These are phyloP conservation scores for Vanessa atalanta DNA, from an alignment of 1,140 invertebrate genomes.

Conservation along the genomic window DNA sequence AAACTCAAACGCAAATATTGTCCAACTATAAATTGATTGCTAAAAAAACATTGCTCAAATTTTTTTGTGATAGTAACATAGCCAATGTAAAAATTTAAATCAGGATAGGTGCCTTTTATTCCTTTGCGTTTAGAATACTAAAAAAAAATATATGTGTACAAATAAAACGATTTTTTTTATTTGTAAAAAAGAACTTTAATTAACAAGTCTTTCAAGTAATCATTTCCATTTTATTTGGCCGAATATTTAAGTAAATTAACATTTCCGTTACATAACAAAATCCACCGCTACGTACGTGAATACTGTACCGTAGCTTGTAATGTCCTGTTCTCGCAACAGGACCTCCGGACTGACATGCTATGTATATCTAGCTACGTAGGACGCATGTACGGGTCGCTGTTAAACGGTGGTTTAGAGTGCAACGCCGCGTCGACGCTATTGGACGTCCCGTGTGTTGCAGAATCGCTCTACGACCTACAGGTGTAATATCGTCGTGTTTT, in stretches of 20 bases:
- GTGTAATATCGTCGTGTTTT: slow-evolving; percentile 29
- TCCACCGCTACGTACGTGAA: not conserved
- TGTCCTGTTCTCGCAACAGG: not conserved
- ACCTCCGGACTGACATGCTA: not conserved
- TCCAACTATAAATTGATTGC: too few relatives aligned
- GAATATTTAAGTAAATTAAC: not conserved
- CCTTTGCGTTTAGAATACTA: too few relatives aligned
- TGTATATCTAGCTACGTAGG: not conserved
- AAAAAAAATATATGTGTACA: too few relatives aligned
- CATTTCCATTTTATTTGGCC: not conserved
- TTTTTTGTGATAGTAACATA: too few relatives aligned
- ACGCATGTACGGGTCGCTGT: not conserved
- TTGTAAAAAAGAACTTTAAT: too few relatives aligned
- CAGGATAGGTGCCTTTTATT: too few relatives aligned
- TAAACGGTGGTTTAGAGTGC: slow-evolving; percentile 26
- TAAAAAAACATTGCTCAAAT: too few relatives aligned
- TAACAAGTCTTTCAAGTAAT: too few relatives aligned
- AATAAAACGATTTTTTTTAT: too few relatives aligned
- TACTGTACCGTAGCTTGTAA: not conserved
- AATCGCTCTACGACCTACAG: slow-evolving; percentile 30
- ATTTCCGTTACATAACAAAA: not conserved
- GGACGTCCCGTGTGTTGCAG: slow-evolving; percentile 27
- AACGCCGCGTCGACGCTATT: slow-evolving; percentile 23
- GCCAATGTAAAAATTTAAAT: too few relatives aligned
- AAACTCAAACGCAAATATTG: too few relatives aligned